Percentiles rank a stretch among this genome's conserved stretches.
These are phyloP conservation scores for Archocentrus centrarchus DNA, from an alignment of 2,113 vertebrate species.

Conservation along the genomic window DNA sequence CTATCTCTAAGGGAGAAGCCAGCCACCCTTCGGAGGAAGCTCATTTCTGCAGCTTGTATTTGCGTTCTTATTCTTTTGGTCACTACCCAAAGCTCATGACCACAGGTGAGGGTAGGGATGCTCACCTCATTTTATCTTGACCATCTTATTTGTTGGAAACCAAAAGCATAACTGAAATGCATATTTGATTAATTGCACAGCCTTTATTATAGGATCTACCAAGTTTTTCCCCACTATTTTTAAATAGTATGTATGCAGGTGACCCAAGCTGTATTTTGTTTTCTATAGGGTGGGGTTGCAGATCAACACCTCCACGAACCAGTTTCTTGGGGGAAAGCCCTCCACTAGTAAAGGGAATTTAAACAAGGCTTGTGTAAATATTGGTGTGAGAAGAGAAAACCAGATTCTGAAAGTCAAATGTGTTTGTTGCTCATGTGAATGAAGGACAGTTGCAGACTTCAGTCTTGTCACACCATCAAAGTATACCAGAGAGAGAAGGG, in stretches of 20 bases:
- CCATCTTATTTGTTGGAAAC: neutral
- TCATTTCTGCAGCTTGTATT: too few species aligned
- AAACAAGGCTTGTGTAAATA: neutral
- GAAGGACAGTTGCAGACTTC: neutral
- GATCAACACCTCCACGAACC: neutral
- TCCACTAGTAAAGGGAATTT: neutral
- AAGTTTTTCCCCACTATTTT: neutral
- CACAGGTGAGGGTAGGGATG: too few species aligned
- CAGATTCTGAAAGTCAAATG: neutral
- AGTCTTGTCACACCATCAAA: neutral
- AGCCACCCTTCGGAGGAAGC: too few species aligned
- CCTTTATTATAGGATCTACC: neutral
- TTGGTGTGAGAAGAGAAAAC: neutral
- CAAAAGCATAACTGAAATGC: neutral
- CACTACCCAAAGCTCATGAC: too few species aligned
- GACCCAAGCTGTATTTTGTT: too few species aligned
- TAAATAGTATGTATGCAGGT: too few species aligned
- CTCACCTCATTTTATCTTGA: neutral
- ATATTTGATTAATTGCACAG: neutral
- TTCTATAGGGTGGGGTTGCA: neutral
- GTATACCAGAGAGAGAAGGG: neutral
- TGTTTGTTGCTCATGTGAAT: neutral
- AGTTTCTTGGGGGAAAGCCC: constrained; percentile 8
- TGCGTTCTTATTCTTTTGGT: too few species aligned
- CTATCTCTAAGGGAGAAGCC: too few species aligned